Evolutionary conservation across 2,113 vertebrate species (phyloP), one percentile per base, ranked within the genome.

Genomic region (Laticauda colubrina): DNA sequence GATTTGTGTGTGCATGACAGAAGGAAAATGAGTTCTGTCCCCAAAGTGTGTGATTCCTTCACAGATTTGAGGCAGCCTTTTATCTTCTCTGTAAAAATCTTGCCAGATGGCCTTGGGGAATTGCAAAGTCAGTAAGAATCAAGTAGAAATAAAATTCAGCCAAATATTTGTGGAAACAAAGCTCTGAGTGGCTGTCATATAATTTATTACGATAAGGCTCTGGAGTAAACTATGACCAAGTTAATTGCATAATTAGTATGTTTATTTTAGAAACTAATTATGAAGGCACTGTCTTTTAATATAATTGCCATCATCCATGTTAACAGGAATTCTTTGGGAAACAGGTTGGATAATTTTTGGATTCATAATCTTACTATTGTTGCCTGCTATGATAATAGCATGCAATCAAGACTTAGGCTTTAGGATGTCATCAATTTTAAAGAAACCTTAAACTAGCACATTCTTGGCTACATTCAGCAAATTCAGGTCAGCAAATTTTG

Each of bases 1-100:
- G 85, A n/a, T 55, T 88, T 15, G 5, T 34, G 10, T 34, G 53
- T 88, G 29, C 92, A 75, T 91, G 91, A 94, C 87, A 95, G 85
- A 94, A 93, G 94, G 92, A 88, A 94, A 95, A 15, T 29, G 53
- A 48, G 3, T 48, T 95, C 7, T 86, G 39, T 94, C 75, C 39
- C 54, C 23, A 91, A 69, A 53, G 1, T 2, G 43, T 85, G 3
- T 1, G 7, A 43, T 91, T 93, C 88, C 93, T 81, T 34, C 8
- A 93, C 54, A 87, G 34, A 87, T 93, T 95, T 94, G 75, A 93
- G 48, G 39, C 85, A 59, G 53, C 24, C 94, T 96, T 96, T 96
- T 90, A 89, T 89, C 69, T 91, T 34, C 45, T 51, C 48, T 53
- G 88, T 39, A 7, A 1, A 69, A 9, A 57, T 57, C 93, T 94